A percentile compares a stretch with the other conserved stretches of the same genome.
These are phyloP conservation scores for Butorides virescens DNA, from an alignment of 2,113 vertebrate genomes.

Conservation along the genomic window DNA sequence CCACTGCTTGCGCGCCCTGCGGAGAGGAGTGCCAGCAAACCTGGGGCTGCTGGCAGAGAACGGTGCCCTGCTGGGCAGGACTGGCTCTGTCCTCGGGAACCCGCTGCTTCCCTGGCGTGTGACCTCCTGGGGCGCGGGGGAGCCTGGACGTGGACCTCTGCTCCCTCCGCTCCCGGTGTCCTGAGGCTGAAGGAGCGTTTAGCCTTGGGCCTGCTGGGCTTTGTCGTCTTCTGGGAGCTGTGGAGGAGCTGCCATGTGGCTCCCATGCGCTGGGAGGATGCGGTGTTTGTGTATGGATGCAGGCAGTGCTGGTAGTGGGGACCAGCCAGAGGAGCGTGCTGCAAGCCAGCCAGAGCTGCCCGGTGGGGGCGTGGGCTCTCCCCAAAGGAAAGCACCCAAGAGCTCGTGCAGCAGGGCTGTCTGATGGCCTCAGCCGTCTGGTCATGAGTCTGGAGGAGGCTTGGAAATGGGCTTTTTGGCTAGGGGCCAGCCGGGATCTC, in stretches of 20 bases:
- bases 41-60: not conserved
- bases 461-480: slow-evolving; percentile 26
- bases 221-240: not conserved
- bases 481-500: not conserved
- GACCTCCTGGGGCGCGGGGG: not conserved
- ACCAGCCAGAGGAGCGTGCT: not conserved
- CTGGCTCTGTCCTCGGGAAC: not conserved
- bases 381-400: not conserved
- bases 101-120: not conserved
- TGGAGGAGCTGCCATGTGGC: not conserved
- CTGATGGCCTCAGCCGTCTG: not conserved
- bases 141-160: not conserved
- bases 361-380: not conserved
- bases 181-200: not conserved
- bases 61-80: not conserved
- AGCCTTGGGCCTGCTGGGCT: not conserved
- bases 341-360: not conserved
- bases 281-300: rapidly evolving
- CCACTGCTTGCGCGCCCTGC: rapidly evolving
- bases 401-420: not conserved
- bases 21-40: not conserved
- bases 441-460: not conserved
- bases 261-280: rapidly evolving
- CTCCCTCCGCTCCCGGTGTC: not conserved
- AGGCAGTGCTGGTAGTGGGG: not conserved